Percentiles rank a stretch among this genome's conserved stretches.
Evolutionary conservation across 2,113 vertebrate genomes (phyloP).

Genomic region (Poecile atricapillus): DNA sequence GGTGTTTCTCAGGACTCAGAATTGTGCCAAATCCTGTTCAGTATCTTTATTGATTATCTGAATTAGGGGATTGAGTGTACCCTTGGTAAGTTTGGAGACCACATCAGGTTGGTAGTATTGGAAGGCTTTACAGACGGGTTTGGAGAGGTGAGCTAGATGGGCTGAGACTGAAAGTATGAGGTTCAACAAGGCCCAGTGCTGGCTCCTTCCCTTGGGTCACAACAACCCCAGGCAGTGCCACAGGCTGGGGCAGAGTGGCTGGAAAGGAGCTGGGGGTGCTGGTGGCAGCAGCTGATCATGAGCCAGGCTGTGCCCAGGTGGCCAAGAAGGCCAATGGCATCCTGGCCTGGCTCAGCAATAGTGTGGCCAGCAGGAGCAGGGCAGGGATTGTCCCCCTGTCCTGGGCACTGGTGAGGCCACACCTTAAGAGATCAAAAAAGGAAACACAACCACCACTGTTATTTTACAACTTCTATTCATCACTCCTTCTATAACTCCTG

Average conservation of each 20-base stretch:
- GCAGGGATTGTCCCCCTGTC: background rate
- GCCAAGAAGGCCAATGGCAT: background rate
- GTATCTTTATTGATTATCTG: background rate
- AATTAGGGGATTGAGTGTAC: background rate
- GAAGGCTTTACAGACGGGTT: background rate
- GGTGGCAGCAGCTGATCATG: background rate
- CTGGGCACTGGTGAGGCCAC: background rate
- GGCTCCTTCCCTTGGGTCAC: background rate
- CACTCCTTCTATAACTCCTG: background rate
- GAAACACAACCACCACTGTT: background rate
- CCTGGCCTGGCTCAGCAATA: background rate
- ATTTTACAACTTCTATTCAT: background rate
- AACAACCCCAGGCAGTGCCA: accelerated
- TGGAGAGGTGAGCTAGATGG: background rate
- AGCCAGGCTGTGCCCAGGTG: background rate
- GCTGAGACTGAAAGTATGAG: background rate
- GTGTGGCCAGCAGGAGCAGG: background rate
- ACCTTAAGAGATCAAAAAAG: background rate
- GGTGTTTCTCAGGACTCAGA: background rate
- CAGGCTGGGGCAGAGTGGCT: background rate
- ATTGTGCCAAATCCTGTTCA: background rate
- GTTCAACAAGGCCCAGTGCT: background rate
- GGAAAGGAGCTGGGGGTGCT: background rate
- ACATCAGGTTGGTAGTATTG: too few species aligned
- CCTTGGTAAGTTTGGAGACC: background rate